A percentile compares a stretch with the other conserved stretches of the same genome.
Conservation (phyloP, 1,140 invertebrate species). For the Rhyacophila brunnea region DNA sequence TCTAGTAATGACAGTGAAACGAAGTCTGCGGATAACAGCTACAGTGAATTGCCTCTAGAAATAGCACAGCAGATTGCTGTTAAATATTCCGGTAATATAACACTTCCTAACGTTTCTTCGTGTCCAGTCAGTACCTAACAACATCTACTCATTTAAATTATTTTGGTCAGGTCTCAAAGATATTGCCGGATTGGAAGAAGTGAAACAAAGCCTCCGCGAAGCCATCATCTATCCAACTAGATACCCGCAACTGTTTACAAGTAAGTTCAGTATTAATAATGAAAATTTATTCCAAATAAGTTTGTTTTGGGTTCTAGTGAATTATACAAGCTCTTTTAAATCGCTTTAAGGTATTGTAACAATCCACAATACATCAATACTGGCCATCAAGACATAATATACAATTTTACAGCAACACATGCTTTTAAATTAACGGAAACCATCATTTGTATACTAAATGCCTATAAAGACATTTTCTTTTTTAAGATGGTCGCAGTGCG, state of each 20-base stretch:
- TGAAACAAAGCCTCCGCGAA: constrained; percentile 71
- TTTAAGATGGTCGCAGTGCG: constrained; percentile 15
- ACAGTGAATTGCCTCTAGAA: not conserved
- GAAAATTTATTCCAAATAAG: no score
- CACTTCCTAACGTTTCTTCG: no score
- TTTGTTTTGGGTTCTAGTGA: no score
- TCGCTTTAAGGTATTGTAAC: no score
- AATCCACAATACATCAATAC: no score
- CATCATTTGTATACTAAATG: no score
- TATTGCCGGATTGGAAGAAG: constrained; percentile 63
- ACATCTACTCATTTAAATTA: not conserved
- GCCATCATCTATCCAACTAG: constrained; percentile 71
- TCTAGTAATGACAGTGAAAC: no score
- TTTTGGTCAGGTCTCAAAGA: constrained; percentile 46
- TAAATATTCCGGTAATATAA: constrained; percentile 12
- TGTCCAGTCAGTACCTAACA: not conserved
- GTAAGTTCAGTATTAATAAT: constrained; percentile 47
- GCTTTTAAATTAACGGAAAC: no score
- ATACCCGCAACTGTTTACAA: constrained; percentile 68
- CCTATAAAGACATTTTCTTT: no score
- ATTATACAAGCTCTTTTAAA: no score
- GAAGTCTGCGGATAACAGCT: no score
- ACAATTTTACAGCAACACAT: not conserved
- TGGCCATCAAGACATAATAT: no score
- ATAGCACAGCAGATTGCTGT: constrained; percentile 1